Conservation (phyloP, 2,797 vertebrate species). For the Cuculus canorus region DNA sequence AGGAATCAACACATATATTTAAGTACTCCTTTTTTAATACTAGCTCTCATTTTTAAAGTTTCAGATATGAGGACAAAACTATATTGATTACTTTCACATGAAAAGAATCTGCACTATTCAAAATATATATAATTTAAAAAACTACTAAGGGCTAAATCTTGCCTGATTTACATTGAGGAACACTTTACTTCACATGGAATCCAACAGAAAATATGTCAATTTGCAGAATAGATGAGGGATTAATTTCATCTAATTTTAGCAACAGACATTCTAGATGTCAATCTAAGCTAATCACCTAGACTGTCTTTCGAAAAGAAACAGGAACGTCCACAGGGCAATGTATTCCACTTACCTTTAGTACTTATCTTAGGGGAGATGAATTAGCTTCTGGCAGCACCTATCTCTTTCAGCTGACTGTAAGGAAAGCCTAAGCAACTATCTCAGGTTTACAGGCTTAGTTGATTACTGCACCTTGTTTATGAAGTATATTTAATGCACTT, state of each 20-base stretch:
- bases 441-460: background rate
- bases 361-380: background rate
- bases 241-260: background rate
- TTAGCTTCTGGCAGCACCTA: background rate
- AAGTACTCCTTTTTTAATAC: background rate
- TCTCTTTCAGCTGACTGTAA: background rate
- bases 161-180: background rate
- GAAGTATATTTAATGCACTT: background rate
- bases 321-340: background rate
- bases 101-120: background rate
- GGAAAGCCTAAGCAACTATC: background rate
- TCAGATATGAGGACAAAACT: background rate
- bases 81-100: background rate
- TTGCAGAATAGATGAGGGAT: background rate
- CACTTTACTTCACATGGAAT: background rate
- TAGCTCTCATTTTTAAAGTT: background rate
- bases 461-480: slow-evolving; percentile 1
- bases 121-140: background rate
- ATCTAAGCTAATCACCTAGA: background rate
- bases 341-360: background rate
- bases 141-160: background rate
- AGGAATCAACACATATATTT: background rate
- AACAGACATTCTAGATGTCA: background rate
- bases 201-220: background rate
- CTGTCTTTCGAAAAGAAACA: background rate